These are phyloP conservation scores for Endotricha flammealis DNA, from an alignment of 2,888 invertebrate genomes.

Conservation along the genomic window DNA sequence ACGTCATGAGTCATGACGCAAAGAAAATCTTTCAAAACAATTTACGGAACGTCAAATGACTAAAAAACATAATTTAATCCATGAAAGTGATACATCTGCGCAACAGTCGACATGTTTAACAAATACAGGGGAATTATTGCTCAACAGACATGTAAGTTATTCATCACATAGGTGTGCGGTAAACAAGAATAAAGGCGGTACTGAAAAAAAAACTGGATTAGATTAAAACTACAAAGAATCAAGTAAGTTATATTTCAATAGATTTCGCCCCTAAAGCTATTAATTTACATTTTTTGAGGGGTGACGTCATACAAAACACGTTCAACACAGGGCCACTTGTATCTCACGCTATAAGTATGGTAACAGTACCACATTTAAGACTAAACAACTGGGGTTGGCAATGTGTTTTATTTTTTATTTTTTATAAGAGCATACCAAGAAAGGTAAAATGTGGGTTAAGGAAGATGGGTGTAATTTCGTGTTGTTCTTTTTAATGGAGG, in stretches of 20 bases:
- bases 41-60: too few relatives aligned
- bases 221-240: constrained; percentile 46
- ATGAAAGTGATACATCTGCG: constrained; percentile 47
- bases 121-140: constrained; percentile 46
- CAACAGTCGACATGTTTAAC: constrained; percentile 39
- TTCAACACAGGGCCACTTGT: constrained; percentile 5
- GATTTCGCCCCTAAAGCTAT: constrained; percentile 1
- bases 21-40: too few relatives aligned
- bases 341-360: neutral
- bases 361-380: neutral
- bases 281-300: constrained; percentile 1
- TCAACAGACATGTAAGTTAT: constrained; percentile 33
- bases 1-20: too few relatives aligned
- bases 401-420: too few relatives aligned
- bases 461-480: too few relatives aligned
- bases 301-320: constrained; percentile 2
- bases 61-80: too few relatives aligned
- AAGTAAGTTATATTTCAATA: constrained; percentile 32
- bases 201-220: constrained; percentile 53
- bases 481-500: too few relatives aligned
- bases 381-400: too few relatives aligned
- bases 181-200: constrained; percentile 54
- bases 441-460: too few relatives aligned
- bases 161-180: constrained; percentile 48
- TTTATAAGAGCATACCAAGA: too few relatives aligned